These are phyloP conservation scores for Hyaena hyaena DNA, from an alignment of 2,113 vertebrate species.

Conservation along the genomic window DNA sequence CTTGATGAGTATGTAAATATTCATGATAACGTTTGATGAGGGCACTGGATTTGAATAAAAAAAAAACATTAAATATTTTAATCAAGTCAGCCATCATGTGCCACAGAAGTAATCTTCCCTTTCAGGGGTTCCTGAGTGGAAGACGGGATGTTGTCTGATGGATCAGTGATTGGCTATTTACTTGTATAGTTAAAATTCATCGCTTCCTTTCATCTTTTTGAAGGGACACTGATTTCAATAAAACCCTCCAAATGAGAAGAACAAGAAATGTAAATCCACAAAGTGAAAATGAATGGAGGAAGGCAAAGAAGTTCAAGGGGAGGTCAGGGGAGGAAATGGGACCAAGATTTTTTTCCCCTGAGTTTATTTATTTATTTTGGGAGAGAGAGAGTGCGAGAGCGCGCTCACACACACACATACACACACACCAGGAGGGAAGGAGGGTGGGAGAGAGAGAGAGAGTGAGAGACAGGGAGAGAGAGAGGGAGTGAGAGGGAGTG, in stretches of 20 bases:
- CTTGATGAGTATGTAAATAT: constrained; percentile 71
- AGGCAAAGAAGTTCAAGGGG: constrained; percentile 53
- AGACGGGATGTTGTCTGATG: constrained; percentile 77
- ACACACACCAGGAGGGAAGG: no score
- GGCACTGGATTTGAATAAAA: constrained; percentile 70
- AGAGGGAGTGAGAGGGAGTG: no score
- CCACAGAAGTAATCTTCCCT: constrained; percentile 78
- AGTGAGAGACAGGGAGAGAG: no score
- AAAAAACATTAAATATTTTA: constrained; percentile 82
- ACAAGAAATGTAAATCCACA: constrained; percentile 60
- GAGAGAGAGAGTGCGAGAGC: no score
- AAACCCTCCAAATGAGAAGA: constrained; percentile 76
- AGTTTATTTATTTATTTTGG: no score
- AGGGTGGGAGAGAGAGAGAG: no score
- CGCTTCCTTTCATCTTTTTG: constrained; percentile 73
- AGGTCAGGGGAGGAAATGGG: constrained; percentile 60
- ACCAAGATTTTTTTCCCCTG: neutral
- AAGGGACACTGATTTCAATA: constrained; percentile 77
- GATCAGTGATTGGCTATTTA: constrained; percentile 80
- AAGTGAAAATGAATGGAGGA: neutral
- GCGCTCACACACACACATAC: no score
- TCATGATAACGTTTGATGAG: constrained; percentile 67
- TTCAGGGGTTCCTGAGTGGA: constrained; percentile 67
- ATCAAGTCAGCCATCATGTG: constrained; percentile 73
- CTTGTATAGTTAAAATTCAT: constrained; percentile 80